Base-by-base conservation (phyloP, 2,888 invertebrate species). In the Dolomedes plantarius region DNA sequence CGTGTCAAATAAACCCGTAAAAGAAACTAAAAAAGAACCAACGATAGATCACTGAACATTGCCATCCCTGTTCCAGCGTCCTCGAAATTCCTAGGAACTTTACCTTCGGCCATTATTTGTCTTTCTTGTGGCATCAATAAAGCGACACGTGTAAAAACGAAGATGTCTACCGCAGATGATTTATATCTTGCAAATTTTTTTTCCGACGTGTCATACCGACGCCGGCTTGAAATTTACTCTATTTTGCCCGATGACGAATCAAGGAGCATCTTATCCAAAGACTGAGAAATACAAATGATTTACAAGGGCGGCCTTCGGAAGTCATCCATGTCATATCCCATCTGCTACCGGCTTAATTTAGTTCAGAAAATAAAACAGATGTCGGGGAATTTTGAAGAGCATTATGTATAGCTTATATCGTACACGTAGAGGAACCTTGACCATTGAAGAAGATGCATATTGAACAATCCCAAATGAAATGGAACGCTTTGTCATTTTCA, bases 81-180 rank as follows among this genome's bases (percentile, higher is more conserved):
- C 56, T 56, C 56, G 56, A 23, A 56, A 56, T 56, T 56, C 56
- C 56, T 23, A 23, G 5, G 56, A 56, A 46, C 2, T 46, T 46
- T n/a, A n/a, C n/a, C 36, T 11, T 36, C 36, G 36, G 19, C 23
- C 23, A 23, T 56, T 56, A 56, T 56, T 56, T 56, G 56, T 56
- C 56, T 56, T 56, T 19, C 11, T 56, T 56, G n/a, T n/a, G 56
- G 56, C 56, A 56, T 56, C 23, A 56, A 23, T 56, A 5, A 56
- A 56, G 23, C 1, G 56, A 56, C 19, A 56, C 13, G 16, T 5
- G 23, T 23, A 56, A 56, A 11, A 56, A 56, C 56, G 6, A 23
- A 56, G 56, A 23, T 56, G 36, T 36, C 36, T 9, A 5, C 36
- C 36, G 36, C 36, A 36, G 9, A 36, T 56, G 23, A 56, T 23